Conservation (phyloP, 2,888 invertebrate genomes). For the Cephus sareptanus region DNA sequence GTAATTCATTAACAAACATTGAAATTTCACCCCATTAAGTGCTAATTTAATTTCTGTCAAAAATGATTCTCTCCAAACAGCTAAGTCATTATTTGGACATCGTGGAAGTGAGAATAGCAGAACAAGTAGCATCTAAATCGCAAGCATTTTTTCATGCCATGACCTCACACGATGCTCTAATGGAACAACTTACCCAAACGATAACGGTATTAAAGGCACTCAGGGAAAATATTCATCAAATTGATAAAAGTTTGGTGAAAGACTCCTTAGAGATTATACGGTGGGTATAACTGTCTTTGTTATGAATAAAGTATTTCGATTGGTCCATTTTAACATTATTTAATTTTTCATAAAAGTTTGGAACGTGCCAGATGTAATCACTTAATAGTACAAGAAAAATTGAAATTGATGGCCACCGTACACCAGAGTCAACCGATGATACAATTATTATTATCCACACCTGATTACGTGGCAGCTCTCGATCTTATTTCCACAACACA, state of each 20-base stretch:
- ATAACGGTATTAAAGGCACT: slow-evolving; percentile 80
- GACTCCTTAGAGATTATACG: slow-evolving; percentile 82
- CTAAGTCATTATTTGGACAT: slow-evolving; percentile 94
- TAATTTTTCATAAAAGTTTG: slow-evolving; percentile 62
- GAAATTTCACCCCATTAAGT: slow-evolving; percentile 21
- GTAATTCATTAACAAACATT: not conserved
- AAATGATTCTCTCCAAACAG: slow-evolving; percentile 56
- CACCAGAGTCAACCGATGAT: slow-evolving; percentile 98
- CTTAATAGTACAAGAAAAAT: slow-evolving; percentile 75
- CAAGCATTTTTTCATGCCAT: slow-evolving; percentile 98
- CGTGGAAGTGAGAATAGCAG: slow-evolving; percentile 93
- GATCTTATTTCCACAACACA: slow-evolving; percentile 97
- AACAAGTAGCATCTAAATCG: slow-evolving; percentile 93
- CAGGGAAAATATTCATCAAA: slow-evolving; percentile 79
- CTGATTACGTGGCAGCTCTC: slow-evolving; percentile 96
- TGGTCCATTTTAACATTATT: not conserved
- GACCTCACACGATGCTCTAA: slow-evolving; percentile 96
- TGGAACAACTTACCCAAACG: slow-evolving; percentile 92
- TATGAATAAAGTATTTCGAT: not conserved
- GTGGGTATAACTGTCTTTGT: slow-evolving; percentile 34
- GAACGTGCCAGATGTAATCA: slow-evolving; percentile 76
- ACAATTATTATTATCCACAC: slow-evolving; percentile 91
- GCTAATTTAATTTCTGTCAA: slow-evolving; percentile 3
- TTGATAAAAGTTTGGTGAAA: slow-evolving; percentile 83
- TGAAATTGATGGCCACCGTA: slow-evolving; percentile 93